Percentiles rank a stretch among this genome's conserved stretches.
Conservation (phyloP, 2,113 vertebrate species). For the Charadrius vociferus region DNA sequence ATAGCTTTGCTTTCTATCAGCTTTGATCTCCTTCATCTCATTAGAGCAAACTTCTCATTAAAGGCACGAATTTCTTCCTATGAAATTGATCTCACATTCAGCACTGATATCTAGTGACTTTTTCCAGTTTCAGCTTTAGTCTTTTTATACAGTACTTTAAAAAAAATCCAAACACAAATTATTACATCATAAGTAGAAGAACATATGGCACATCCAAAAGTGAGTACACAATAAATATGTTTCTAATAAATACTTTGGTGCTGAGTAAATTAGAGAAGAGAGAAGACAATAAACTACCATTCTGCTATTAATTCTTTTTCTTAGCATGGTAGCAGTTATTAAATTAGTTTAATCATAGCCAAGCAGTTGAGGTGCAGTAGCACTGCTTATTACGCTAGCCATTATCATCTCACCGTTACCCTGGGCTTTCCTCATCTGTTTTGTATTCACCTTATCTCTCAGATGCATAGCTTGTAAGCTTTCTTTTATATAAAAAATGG, state of each 20-base stretch:
- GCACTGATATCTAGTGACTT: constrained; percentile 60
- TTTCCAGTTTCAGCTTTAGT: constrained; percentile 69
- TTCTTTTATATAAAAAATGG: not conserved
- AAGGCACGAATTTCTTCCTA: constrained; percentile 74
- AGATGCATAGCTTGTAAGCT: not conserved
- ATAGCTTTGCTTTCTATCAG: constrained; percentile 73
- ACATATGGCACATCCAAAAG: not conserved
- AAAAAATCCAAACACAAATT: constrained; percentile 22
- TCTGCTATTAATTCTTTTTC: constrained; percentile 12
- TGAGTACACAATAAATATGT: constrained; percentile 27
- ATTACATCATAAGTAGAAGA: constrained; percentile 51
- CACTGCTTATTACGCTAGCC: not conserved
- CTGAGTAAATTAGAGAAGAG: constrained; percentile 47
- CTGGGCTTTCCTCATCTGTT: constrained; percentile 18
- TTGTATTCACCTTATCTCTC: not conserved
- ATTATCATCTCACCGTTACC: constrained; percentile 8
- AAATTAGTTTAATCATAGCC: constrained; percentile 28
- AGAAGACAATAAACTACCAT: not conserved
- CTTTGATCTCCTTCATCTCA: constrained; percentile 80
- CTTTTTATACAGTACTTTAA: constrained; percentile 22
- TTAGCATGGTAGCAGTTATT: constrained; percentile 30
- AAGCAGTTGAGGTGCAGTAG: constrained; percentile 21
- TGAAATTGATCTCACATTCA: constrained; percentile 70
- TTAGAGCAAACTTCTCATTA: constrained; percentile 72
- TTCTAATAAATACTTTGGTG: constrained; percentile 49